Base-by-base conservation (phyloP, 2,888 invertebrate species). In the Limnephilus lunatus region DNA sequence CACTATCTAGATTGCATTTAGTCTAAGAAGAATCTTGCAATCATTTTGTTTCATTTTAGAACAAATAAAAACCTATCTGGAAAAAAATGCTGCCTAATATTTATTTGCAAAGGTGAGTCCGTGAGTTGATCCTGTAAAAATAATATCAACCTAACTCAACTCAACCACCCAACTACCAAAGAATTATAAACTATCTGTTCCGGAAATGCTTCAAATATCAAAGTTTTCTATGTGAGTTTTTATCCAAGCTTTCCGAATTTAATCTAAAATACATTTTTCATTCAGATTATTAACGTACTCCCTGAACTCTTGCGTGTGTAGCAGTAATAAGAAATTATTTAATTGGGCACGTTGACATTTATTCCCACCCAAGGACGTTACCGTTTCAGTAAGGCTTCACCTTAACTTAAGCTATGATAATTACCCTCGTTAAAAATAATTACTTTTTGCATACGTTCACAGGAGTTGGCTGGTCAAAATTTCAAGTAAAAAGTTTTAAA, bases 301-400 rank as follows among this genome's bases (percentile, higher is more conserved):
- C 68, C 25, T 68, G 25, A n/a, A n/a, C 68, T n/a, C 68, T n/a
- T 82, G 82, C 82, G 82, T 82, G 82, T 82, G 14, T 31, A 19
- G 30, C 82, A 5, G 82, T 31, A 82, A 82, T 82, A 82, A 82
- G 15, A 82, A 82, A 82, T 15, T 32, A 82, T 32, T 82, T 82
- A 82, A 82, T 82, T 82, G 82, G 82, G 82, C 30, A 82, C 32
- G 82, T 82, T 82, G 82, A 82, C 82, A 32, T 32, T 82, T 32
- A 82, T 82, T 82, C 32, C 15, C 82, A 15, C 7, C 82, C 82
- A 82, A 82, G 82, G 82, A 82, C 82, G 32, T 82, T 32, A 14
- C 82, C 11, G 82, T 32, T 82, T 32, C 82, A n/a, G 25, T 9
- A 82, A 31, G 82, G 82, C 32, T 81, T 81, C 31, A 82, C 32